These are phyloP conservation scores for Diabrotica undecimpunctata DNA, from an alignment of 1,140 invertebrate genomes.

Conservation along the genomic window DNA sequence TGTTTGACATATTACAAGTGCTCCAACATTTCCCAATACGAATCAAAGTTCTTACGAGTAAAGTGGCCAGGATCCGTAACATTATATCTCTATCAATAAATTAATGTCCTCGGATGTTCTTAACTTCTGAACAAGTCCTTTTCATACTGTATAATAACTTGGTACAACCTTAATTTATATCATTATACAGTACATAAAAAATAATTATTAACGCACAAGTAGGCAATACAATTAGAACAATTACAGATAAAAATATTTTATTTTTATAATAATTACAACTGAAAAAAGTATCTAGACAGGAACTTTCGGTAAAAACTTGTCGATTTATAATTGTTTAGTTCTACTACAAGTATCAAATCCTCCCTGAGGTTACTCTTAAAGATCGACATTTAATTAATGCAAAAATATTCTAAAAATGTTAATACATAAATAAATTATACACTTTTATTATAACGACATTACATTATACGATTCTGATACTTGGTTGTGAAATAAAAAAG, in stretches of 20 bases:
- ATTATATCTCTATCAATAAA: conserved; percentile 6
- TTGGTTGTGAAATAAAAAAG: no score
- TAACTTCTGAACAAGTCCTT: conserved; percentile 2
- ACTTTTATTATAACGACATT: no score
- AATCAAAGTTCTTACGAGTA: not conserved
- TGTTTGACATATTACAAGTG: no score
- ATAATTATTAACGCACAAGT: not conserved
- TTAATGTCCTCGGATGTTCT: conserved; percentile 14
- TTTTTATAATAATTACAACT: not conserved
- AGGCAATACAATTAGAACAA: conserved; percentile 1
- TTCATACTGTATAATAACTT: not conserved
- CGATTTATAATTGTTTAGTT: no score
- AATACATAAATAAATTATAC: no score
- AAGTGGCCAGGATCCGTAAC: not conserved
- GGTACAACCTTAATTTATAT: not conserved
- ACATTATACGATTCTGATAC: no score
- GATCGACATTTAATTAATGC: no score
- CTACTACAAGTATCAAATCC: no score
- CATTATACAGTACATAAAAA: not conserved
- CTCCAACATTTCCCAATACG: no score
- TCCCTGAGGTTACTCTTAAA: no score
- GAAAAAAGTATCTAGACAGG: not conserved
- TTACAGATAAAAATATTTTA: not conserved
- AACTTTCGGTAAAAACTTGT: not conserved
- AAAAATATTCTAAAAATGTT: no score